Percentiles rank a stretch among this genome's conserved stretches.
phyloP scores from a whole-genome alignment of 2,113 vertebrate genomes.

The Tichodroma muraria region DNA sequence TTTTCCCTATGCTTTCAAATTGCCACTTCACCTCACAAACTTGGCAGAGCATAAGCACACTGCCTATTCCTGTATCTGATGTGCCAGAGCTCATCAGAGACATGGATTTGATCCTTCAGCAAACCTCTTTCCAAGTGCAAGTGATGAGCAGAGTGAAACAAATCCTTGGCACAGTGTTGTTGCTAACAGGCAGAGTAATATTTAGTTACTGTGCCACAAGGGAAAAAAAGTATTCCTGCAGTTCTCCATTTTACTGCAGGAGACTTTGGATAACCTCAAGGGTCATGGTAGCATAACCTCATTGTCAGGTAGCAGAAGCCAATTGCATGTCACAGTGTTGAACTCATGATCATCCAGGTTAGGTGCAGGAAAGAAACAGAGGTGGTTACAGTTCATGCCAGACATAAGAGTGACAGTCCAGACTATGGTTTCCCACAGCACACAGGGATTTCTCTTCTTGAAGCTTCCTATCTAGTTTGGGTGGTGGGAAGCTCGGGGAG shows the following conservation, averaged over 20 bases:
- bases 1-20: neutral
- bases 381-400: rapidly evolving
- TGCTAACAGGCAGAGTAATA: neutral
- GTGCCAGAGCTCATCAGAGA: neutral
- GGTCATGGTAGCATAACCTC: neutral
- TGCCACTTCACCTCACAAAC: neutral
- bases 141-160: neutral
- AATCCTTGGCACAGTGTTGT: neutral
- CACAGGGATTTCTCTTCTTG: neutral
- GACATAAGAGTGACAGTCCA: neutral
- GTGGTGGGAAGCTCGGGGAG: neutral
- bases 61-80: neutral
- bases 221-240: neutral
- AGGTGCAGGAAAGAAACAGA: neutral
- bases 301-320: neutral
- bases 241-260: neutral
- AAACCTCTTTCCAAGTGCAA: neutral
- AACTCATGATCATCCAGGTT: neutral
- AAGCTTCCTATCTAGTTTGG: neutral
- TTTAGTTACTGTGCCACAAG: neutral
- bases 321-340: neutral
- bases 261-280: neutral
- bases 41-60: neutral
- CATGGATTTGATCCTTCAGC: neutral
- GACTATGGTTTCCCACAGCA: neutral